Conservation (phyloP, 2,797 vertebrate species). For the Alcedo atthis region DNA sequence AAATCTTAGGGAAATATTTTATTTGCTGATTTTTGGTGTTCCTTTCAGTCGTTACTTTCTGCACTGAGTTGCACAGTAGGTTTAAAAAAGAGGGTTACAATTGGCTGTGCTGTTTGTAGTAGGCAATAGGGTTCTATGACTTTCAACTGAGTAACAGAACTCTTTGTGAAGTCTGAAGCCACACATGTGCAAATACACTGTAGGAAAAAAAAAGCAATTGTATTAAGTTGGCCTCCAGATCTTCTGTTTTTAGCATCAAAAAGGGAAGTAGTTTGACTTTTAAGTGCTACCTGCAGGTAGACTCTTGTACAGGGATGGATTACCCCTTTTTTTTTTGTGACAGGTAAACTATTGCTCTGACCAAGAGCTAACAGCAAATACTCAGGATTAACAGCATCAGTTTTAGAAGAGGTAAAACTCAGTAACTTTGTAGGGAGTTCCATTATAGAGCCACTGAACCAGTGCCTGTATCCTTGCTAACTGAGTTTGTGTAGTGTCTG, state of each 20-base stretch:
- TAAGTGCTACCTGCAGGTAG: neutral
- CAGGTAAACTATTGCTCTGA: neutral
- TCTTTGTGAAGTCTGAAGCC: neutral
- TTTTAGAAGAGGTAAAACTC: neutral
- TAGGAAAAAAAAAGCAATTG: neutral
- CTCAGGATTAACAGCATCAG: neutral
- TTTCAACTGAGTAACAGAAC: neutral
- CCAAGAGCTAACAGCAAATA: neutral
- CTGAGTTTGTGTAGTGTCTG: neutral
- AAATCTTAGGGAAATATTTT: neutral
- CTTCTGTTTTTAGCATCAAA: neutral
- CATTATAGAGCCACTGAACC: neutral
- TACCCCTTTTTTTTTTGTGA: neutral
- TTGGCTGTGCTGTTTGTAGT: neutral
- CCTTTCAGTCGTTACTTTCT: neutral
- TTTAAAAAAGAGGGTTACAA: neutral
- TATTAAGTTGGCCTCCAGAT: neutral
- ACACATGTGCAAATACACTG: neutral
- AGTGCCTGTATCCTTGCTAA: neutral
- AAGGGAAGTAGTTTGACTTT: neutral
- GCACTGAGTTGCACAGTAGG: neutral
- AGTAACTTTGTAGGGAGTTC: neutral
- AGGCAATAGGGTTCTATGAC: neutral
- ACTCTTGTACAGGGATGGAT: neutral
- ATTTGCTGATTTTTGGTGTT: neutral